Conservation (phyloP, 1,140 invertebrate genomes). For the Tetramorium parvispinum region DNA sequence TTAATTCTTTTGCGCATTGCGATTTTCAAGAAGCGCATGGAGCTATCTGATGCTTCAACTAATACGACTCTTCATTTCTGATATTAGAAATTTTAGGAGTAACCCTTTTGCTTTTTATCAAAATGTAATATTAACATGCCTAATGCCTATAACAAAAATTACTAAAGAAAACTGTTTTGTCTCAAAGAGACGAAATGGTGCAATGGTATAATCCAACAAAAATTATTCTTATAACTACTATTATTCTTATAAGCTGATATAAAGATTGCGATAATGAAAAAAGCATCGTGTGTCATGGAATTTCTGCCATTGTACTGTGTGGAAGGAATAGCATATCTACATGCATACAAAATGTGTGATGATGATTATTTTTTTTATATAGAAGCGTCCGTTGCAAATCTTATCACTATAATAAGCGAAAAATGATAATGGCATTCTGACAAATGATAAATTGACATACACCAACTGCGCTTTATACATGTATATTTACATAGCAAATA, state of each 20-base stretch:
- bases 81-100: not conserved
- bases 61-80: conserved; percentile 31
- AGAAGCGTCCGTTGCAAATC: conserved; percentile 8
- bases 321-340: conserved; percentile 68
- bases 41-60: not conserved
- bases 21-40: not conserved
- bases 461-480: conserved; percentile 45
- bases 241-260: conserved; percentile 36
- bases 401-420: conserved; percentile 24
- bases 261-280: conserved; percentile 51
- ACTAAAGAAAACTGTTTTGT: conserved; percentile 16
- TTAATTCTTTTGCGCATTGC: not conserved
- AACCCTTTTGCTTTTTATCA: conserved; percentile 41
- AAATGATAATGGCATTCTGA: conserved; percentile 22
- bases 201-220: conserved; percentile 62
- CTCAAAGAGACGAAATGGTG: conserved; percentile 9
- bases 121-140: conserved; percentile 62
- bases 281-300: conserved; percentile 52
- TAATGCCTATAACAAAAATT: conserved; percentile 63
- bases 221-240: conserved; percentile 74
- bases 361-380: conserved; percentile 22
- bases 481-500: conserved; percentile 52
- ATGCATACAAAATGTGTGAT: conserved; percentile 27
- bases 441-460: conserved; percentile 25
- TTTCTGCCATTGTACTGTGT: conserved; percentile 70